phyloP scores from a whole-genome alignment of 1,140 invertebrate species.

The Berghia stephanieae region DNA sequence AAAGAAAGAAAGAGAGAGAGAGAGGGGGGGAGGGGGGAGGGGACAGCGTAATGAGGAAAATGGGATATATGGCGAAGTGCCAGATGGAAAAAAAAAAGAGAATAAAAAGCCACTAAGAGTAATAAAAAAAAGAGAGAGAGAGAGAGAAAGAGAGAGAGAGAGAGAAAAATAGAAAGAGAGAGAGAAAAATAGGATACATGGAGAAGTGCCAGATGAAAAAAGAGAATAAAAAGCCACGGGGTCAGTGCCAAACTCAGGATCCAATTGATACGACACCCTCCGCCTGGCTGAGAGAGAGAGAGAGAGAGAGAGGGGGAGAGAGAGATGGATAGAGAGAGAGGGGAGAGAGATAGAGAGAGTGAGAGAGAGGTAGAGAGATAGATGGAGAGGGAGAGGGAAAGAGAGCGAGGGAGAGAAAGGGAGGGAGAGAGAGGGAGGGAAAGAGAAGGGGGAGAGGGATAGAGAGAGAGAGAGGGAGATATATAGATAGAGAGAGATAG shows the following conservation, averaged over 20 bases:
- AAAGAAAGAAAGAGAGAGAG: not conserved
- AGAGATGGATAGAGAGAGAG: no score
- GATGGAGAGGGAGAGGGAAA: no score
- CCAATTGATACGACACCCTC: no score
- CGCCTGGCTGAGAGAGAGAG: conserved; percentile 1
- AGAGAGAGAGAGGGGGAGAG: conserved; percentile 14
- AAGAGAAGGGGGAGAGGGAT: no score
- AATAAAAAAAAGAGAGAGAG: not conserved
- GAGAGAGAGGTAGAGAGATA: no score
- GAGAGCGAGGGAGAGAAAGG: no score
- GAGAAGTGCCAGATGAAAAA: not conserved
- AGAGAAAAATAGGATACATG: not conserved
- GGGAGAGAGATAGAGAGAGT: no score
- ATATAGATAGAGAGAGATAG: not conserved
- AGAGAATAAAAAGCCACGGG: no score
- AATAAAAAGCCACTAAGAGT: not conserved
- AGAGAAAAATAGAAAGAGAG: no score
- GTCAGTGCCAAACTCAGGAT: no score
- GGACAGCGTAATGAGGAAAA: not conserved
- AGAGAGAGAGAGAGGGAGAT: no score
- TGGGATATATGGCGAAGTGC: not conserved
- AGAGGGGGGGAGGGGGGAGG: not conserved
- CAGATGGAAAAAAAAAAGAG: not conserved
- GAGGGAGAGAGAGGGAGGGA: not conserved
- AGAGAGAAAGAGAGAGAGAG: conserved; percentile 15